Evolutionary conservation across 2,888 invertebrate genomes (phyloP).

Genomic region (Zootermopsis nevadensis): DNA sequence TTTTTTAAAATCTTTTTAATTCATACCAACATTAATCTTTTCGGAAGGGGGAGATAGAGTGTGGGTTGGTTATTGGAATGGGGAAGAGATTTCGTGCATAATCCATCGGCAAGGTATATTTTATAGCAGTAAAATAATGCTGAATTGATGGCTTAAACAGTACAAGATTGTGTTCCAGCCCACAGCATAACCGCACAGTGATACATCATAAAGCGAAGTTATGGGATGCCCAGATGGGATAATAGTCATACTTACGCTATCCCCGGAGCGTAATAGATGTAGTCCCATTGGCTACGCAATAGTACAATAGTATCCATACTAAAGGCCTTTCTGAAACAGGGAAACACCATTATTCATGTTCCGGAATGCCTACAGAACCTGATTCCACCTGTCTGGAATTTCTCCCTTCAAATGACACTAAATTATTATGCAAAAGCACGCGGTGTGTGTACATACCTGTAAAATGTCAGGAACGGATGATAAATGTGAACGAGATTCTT

Average conservation of each 20-base stretch:
- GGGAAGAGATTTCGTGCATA: conserved; percentile 36
- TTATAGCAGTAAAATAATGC: conserved; percentile 28
- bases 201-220: conserved; percentile 24
- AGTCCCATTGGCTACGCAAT: conserved; percentile 10
- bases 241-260: conserved; percentile 27
- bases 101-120: conserved; percentile 43
- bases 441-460: background rate
- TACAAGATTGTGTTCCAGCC: background rate
- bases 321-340: conserved; percentile 11
- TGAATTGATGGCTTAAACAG: conserved; percentile 30
- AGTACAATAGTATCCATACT: conserved; percentile 19
- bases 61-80: background rate
- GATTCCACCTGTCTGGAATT: conserved; percentile 33
- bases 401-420: conserved; percentile 22
- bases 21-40: conserved; percentile 49
- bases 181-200: background rate
- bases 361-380: background rate
- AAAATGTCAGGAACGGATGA: conserved; percentile 1
- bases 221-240: conserved; percentile 15
- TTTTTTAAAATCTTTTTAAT: conserved; percentile 48
- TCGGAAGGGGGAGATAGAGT: background rate
- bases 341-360: conserved; percentile 20
- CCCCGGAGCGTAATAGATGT: conserved; percentile 2
- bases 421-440: background rate
- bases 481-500: background rate